Percentiles rank a stretch among this genome's conserved stretches.
These are phyloP conservation scores for Spisula solida DNA, from an alignment of 2,888 invertebrate species.

Conservation along the genomic window DNA sequence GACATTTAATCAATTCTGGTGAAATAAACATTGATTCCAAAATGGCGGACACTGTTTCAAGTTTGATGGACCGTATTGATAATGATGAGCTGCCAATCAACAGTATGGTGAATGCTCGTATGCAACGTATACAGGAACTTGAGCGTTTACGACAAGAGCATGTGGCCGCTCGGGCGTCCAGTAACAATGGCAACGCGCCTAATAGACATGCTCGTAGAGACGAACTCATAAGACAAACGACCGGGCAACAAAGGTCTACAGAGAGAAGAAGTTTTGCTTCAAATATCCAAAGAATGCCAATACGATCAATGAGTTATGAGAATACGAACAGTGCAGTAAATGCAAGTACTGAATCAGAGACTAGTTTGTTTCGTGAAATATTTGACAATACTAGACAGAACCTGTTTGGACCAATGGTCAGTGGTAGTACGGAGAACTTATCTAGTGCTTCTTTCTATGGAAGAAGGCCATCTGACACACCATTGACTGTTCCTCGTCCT, in stretches of 20 bases:
- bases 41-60: constrained; percentile 3
- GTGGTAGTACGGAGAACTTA: constrained; percentile 60
- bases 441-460: constrained; percentile 14
- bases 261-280: constrained; percentile 49
- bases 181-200: background rate
- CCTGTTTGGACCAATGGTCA: constrained; percentile 52
- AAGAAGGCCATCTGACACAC: constrained; percentile 50
- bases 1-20: background rate
- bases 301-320: constrained; percentile 63
- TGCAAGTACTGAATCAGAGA: constrained; percentile 34
- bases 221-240: constrained; percentile 46
- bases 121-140: constrained; percentile 68
- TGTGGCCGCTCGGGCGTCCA: background rate
- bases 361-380: constrained; percentile 47
- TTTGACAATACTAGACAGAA: constrained; percentile 58
- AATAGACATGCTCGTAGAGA: constrained; percentile 48
- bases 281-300: constrained; percentile 56
- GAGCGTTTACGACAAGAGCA: constrained; percentile 61
- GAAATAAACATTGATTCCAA: background rate
- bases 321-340: constrained; percentile 28
- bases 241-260: constrained; percentile 34
- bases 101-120: constrained; percentile 51
- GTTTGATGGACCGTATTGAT: background rate
- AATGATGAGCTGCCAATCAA: constrained; percentile 29
- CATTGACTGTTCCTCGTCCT: constrained; percentile 23